Base-by-base conservation (phyloP, 2,113 vertebrate genomes). In the Narcine bancroftii region DNA sequence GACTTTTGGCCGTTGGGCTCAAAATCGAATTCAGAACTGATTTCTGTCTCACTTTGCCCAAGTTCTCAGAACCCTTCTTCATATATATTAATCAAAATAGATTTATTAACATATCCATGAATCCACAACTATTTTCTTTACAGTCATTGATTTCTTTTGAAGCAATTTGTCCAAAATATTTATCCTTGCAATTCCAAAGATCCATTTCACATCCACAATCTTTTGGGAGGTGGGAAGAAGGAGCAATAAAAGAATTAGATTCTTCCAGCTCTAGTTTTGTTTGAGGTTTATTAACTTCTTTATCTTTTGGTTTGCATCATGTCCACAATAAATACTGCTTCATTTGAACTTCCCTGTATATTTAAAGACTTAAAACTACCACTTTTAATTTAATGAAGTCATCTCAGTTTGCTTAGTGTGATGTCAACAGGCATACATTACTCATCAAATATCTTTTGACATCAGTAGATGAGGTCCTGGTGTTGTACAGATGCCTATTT, bases 391-490 rank as follows among this genome's bases (percentile, higher is more conserved):
- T 91, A 69, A 71, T 91, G 39, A 91, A 91, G 47, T 69, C 89
- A 89, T 89, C 87, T 39, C 87, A 91, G 65, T 29, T 91, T 69
- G 89, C 42, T 91, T 33, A 91, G 89, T 71, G 65, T 69, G 89
- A 91, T 91, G 89, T 91, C 89, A 91, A 42, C 65, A 91, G 65
- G 42, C 89, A 91, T 69, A 91, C 63, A 26, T 91, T 91, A 69
- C 89, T 69, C 63, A 91, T 69, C 89, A 91, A 91, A 71, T 66
- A 69, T 71, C 65, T 91, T 69, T 91, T 91, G 63, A 69, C 39
- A 91, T 91, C 63, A 91, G 65, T 45, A 69, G 42, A 91, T 91
- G 65, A 9, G 63, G 10, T 69, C 45, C 39, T 69, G n/a, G 24
- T 47, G 42, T 91, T 69, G 45, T 10, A 89, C n/a, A 42, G 63